These are phyloP conservation scores for Erethizon dorsatum DNA, from an alignment of 2,797 vertebrate genomes.

Conservation along the genomic window DNA sequence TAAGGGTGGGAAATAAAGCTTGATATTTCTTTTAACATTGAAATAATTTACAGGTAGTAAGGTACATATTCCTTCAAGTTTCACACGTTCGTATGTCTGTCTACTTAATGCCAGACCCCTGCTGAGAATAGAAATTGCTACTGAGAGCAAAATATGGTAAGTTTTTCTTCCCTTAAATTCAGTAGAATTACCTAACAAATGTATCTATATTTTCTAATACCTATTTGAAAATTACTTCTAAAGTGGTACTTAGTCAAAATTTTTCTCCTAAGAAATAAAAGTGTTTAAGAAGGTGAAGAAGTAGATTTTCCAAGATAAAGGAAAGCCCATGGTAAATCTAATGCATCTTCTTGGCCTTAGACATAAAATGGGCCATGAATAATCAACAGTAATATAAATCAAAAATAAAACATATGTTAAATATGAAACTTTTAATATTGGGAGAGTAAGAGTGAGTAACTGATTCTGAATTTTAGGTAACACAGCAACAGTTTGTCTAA, in stretches of 20 bases:
- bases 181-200: conserved; percentile 38
- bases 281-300: not conserved
- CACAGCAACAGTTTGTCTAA: conserved; percentile 58
- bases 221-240: conserved; percentile 55
- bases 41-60: conserved; percentile 50
- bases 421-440: conserved; percentile 41
- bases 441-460: not conserved
- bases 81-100: not conserved
- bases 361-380: conserved; percentile 63
- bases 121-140: conserved; percentile 64
- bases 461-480: conserved; percentile 44
- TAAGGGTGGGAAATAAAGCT: conserved; percentile 10
- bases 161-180: conserved; percentile 36
- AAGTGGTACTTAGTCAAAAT: conserved; percentile 47
- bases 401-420: not conserved
- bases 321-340: conserved; percentile 51
- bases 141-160: not conserved
- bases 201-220: conserved; percentile 11
- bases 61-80: conserved; percentile 16
- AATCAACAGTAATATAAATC: conserved; percentile 66
- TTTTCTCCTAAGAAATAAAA: conserved; percentile 44
- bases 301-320: conserved; percentile 41
- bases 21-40: not conserved
- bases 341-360: conserved; percentile 16
- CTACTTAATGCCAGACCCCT: conserved; percentile 21